phyloP scores from a whole-genome alignment of 1,140 invertebrate species.

The Melanaphis sacchari region DNA sequence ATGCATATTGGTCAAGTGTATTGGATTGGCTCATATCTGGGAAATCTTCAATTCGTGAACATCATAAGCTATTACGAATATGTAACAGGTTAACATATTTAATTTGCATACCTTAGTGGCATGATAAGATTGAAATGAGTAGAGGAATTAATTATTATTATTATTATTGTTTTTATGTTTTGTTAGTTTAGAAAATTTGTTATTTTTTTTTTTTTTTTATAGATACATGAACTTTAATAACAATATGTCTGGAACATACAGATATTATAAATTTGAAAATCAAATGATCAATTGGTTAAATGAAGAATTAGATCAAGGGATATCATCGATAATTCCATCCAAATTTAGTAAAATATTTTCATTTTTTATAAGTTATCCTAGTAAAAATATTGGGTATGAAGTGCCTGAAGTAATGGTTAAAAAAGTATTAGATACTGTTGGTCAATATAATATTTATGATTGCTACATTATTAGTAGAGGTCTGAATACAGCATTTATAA shows the following conservation, averaged over 20 bases:
- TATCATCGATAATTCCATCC: constrained; percentile 38
- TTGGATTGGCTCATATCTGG: constrained; percentile 28
- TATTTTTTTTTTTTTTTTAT: neutral
- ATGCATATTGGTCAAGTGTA: constrained; percentile 52
- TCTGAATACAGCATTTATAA: constrained; percentile 37
- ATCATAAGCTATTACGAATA: constrained; percentile 37
- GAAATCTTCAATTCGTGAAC: neutral
- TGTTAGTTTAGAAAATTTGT: neutral
- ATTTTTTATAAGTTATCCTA: constrained; percentile 49
- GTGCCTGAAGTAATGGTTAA: constrained; percentile 23
- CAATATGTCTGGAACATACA: constrained; percentile 50
- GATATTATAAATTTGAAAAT: constrained; percentile 45
- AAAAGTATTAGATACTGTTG: constrained; percentile 33
- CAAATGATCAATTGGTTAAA: constrained; percentile 49
- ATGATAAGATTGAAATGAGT: neutral
- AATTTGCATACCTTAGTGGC: neutral
- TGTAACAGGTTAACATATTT: constrained; percentile 41
- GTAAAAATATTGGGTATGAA: constrained; percentile 25
- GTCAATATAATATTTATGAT: constrained; percentile 51
- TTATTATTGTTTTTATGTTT: neutral
- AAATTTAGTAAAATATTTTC: constrained; percentile 48
- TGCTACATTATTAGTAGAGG: constrained; percentile 49
- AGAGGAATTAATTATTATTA: neutral
- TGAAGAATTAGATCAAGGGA: constrained; percentile 26
- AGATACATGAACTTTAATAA: constrained; percentile 53